phyloP scores from a whole-genome alignment of 1,140 invertebrate genomes.

The Drosophila parabipectinata region DNA sequence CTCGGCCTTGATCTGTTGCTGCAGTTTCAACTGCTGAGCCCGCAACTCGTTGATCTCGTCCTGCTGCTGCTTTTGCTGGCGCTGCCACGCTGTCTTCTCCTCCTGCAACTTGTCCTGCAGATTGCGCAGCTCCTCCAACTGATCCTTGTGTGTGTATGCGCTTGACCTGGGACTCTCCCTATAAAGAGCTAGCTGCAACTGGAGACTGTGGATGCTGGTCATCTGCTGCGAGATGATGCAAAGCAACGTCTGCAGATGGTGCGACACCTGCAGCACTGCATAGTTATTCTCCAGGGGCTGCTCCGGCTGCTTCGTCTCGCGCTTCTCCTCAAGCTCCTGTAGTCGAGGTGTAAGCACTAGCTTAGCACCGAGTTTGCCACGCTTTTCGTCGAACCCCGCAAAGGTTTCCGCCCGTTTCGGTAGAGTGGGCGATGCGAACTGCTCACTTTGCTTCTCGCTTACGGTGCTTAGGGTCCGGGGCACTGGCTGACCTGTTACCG shows the following conservation, averaged over 20 bases:
- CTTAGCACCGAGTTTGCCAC: slow-evolving; percentile 69
- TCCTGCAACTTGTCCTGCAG: slow-evolving; percentile 90
- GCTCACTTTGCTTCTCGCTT: slow-evolving; percentile 93
- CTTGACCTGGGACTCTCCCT: slow-evolving; percentile 84
- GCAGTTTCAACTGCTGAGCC: slow-evolving; percentile 83
- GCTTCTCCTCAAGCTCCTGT: slow-evolving; percentile 77
- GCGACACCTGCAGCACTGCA: slow-evolving; percentile 90
- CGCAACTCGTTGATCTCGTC: slow-evolving; percentile 88
- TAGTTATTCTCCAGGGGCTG: slow-evolving; percentile 87
- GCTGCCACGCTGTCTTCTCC: slow-evolving; percentile 91
- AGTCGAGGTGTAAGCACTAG: slow-evolving; percentile 66
- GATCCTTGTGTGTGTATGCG: slow-evolving; percentile 88
- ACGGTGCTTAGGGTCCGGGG: slow-evolving; percentile 96
- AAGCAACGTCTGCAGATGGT: slow-evolving; percentile 92
- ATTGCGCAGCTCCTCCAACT: slow-evolving; percentile 90
- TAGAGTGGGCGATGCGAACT: slow-evolving; percentile 92
- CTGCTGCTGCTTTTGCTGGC: slow-evolving; percentile 87
- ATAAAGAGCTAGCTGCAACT: slow-evolving; percentile 87
- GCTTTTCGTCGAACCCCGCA: slow-evolving; percentile 93
- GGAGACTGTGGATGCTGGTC: slow-evolving; percentile 91
- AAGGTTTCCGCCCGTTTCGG: slow-evolving; percentile 97
- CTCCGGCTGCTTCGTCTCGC: slow-evolving; percentile 49
- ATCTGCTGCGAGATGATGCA: slow-evolving; percentile 94
- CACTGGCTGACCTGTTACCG: slow-evolving; percentile 88
- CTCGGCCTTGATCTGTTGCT: slow-evolving; percentile 89